These are phyloP conservation scores for Hypsibius dujardini DNA, from an alignment of 1,140 invertebrate species.

Conservation along the genomic window DNA sequence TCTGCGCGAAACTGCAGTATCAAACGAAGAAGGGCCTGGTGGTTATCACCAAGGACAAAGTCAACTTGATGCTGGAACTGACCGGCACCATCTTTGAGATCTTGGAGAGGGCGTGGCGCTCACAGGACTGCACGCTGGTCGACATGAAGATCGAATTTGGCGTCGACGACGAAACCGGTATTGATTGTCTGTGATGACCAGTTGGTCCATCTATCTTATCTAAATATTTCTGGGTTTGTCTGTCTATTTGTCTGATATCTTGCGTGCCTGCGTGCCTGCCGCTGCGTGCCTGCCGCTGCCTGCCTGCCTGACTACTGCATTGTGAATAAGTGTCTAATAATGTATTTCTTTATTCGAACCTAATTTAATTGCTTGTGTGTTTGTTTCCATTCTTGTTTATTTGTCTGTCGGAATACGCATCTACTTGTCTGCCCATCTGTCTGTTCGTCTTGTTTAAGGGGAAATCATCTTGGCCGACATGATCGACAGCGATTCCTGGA, in stretches of 20 bases:
- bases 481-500: slow-evolving; percentile 94
- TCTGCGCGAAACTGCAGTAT: slow-evolving; percentile 51
- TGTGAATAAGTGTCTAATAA: no score
- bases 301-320: no score
- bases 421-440: slow-evolving; percentile 19
- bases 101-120: slow-evolving; percentile 74
- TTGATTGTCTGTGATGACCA: neutral
- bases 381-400: no score
- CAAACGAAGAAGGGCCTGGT: slow-evolving; percentile 47
- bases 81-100: slow-evolving; percentile 78
- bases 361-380: no score
- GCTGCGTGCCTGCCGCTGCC: no score
- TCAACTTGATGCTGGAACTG: slow-evolving; percentile 62
- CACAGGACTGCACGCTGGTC: slow-evolving; percentile 69
- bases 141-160: slow-evolving; percentile 99
- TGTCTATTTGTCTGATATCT: neutral
- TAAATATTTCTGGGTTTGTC: slow-evolving; percentile 9
- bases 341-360: no score
- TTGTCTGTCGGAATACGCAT: no score
- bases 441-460: slow-evolving; percentile 37
- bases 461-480: slow-evolving; percentile 81
- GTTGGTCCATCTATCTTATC: no score
- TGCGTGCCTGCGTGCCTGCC: no score
- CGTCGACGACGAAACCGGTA: slow-evolving; percentile 45
- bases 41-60: slow-evolving; percentile 40